phyloP scores from a whole-genome alignment of 2,888 invertebrate genomes.

The Drosophila rellima region DNA sequence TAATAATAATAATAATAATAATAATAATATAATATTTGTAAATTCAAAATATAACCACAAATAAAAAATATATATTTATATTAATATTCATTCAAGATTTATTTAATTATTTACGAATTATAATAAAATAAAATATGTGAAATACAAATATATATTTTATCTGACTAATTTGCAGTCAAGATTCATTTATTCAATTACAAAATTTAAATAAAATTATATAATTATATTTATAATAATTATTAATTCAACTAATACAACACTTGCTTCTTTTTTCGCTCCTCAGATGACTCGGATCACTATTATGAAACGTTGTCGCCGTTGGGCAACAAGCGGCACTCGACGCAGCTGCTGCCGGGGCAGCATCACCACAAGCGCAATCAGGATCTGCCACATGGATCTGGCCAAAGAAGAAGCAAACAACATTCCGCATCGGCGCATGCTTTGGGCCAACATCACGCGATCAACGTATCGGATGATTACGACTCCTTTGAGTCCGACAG shows the following conservation, averaged over 20 bases:
- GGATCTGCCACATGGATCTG: constrained; percentile 58
- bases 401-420: constrained; percentile 67
- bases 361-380: constrained; percentile 60
- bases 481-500: constrained; percentile 90
- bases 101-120: too few relatives aligned
- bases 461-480: constrained; percentile 87
- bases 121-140: too few relatives aligned
- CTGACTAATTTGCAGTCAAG: too few relatives aligned
- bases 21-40: too few relatives aligned
- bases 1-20: too few relatives aligned
- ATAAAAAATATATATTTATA: too few relatives aligned
- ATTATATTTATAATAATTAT: too few relatives aligned
- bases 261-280: constrained; percentile 60
- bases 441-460: constrained; percentile 75
- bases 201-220: too few relatives aligned
- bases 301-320: constrained; percentile 88
- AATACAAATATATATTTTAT: too few relatives aligned
- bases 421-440: constrained; percentile 78
- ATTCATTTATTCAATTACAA: too few relatives aligned
- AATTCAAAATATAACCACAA: too few relatives aligned
- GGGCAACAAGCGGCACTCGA: constrained; percentile 76
- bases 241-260: neutral
- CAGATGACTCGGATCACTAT: constrained; percentile 90
- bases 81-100: too few relatives aligned
- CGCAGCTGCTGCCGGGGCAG: constrained; percentile 63